Conservation (phyloP, 2,797 vertebrate genomes). For the Tinamus major region DNA sequence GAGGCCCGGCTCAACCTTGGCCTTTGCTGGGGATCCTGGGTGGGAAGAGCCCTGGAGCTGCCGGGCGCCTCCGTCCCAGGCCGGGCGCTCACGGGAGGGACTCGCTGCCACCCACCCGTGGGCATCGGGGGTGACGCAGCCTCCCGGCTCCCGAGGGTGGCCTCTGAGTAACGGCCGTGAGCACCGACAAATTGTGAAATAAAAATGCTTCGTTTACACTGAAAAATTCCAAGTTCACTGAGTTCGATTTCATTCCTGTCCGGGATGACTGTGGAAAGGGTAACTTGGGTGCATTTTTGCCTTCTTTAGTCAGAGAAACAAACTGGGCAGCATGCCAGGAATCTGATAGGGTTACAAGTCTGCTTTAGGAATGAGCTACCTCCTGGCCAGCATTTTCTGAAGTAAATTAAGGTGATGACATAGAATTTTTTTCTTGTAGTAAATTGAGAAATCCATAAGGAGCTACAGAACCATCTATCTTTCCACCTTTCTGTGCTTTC, state of each 20-base stretch:
- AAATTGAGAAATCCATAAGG: not conserved
- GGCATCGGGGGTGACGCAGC: not conserved
- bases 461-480: not conserved
- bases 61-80: not conserved
- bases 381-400: not conserved
- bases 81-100: not conserved
- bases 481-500: not conserved
- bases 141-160: not conserved
- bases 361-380: not conserved
- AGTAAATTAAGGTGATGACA: not conserved
- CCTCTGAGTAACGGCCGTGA: not conserved
- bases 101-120: not conserved
- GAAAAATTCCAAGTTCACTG: not conserved
- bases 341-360: not conserved
- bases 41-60: not conserved
- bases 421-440: not conserved
- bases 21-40: not conserved
- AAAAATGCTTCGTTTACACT: not conserved
- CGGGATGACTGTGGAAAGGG: not conserved
- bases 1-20: not conserved
- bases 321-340: not conserved
- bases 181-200: not conserved
- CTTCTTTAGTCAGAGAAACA: not conserved
- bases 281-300: not conserved
- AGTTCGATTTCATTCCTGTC: not conserved